Evolutionary conservation across 2,113 vertebrate genomes (phyloP).

Genomic region (Junco hyemalis): DNA sequence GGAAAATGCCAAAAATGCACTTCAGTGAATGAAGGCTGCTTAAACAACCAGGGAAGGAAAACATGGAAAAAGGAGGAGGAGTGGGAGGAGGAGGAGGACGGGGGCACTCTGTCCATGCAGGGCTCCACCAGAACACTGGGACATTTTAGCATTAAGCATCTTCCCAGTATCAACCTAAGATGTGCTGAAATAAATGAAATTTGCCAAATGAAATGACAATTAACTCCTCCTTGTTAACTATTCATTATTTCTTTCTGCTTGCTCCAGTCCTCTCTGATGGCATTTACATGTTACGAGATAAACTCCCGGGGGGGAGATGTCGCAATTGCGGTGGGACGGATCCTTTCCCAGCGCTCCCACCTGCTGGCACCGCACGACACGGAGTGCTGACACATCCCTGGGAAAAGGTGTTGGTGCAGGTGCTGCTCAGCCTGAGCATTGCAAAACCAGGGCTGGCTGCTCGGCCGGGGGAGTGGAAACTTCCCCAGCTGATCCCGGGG

Average conservation of each 20-base stretch:
- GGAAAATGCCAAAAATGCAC: neutral
- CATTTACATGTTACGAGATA: neutral
- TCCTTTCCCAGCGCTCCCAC: neutral
- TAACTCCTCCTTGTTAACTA: neutral
- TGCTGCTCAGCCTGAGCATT: constrained; percentile 24
- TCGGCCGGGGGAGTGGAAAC: neutral
- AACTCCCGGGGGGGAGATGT: neutral
- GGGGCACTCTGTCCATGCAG: neutral
- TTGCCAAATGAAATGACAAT: neutral
- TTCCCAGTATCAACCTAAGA: neutral
- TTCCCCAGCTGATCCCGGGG: neutral
- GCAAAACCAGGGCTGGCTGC: neutral
- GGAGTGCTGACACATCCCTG: neutral
- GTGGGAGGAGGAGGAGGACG: neutral
- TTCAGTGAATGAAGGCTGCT: neutral
- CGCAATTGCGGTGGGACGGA: neutral
- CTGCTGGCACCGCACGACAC: neutral
- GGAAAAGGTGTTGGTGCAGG: neutral
- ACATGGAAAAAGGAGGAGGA: neutral
- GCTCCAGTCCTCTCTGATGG: neutral
- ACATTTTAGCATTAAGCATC: neutral
- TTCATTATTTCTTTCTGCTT: neutral
- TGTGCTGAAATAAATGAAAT: neutral
- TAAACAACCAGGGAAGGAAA: neutral
- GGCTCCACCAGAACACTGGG: neutral